These are phyloP conservation scores for Meteorus colon DNA, from an alignment of 2,888 invertebrate species.

Conservation along the genomic window DNA sequence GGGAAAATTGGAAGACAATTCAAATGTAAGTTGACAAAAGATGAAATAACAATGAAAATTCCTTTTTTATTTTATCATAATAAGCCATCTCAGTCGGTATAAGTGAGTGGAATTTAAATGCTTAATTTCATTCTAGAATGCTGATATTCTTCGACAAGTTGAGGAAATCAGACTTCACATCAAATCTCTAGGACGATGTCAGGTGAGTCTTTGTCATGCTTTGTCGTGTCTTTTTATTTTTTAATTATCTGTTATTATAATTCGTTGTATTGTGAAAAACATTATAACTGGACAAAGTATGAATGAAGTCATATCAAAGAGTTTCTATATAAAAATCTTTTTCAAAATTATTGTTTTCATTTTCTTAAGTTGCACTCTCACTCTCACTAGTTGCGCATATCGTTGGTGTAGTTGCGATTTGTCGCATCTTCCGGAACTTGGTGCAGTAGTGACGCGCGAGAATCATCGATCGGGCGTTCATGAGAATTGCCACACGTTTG, in stretches of 20 bases:
- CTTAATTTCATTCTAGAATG: conserved; percentile 71
- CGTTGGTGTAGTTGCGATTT: conserved; percentile 21
- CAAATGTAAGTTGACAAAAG: conserved; percentile 73
- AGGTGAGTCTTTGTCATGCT: conserved; percentile 74
- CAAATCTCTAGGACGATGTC: conserved; percentile 76
- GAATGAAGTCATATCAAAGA: neutral
- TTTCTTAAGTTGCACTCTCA: neutral
- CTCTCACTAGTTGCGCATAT: conserved; percentile 42
- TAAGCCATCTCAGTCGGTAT: no score
- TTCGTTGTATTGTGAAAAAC: neutral
- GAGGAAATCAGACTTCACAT: conserved; percentile 78
- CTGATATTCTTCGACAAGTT: conserved; percentile 75
- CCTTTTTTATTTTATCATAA: neutral
- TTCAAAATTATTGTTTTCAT: no score
- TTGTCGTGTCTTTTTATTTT: neutral
- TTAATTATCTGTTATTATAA: neutral
- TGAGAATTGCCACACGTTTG: neutral
- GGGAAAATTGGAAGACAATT: conserved; percentile 76
- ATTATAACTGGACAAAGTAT: neutral
- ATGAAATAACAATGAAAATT: conserved; percentile 31
- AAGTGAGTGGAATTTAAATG: neutral
- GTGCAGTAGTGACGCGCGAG: conserved; percentile 52
- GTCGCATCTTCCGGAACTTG: conserved; percentile 41
- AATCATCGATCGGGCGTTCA: conserved; percentile 50
- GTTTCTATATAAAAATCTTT: neutral